Conservation (phyloP, 2,888 invertebrate species). For the Yponomeuta evonymella region DNA sequence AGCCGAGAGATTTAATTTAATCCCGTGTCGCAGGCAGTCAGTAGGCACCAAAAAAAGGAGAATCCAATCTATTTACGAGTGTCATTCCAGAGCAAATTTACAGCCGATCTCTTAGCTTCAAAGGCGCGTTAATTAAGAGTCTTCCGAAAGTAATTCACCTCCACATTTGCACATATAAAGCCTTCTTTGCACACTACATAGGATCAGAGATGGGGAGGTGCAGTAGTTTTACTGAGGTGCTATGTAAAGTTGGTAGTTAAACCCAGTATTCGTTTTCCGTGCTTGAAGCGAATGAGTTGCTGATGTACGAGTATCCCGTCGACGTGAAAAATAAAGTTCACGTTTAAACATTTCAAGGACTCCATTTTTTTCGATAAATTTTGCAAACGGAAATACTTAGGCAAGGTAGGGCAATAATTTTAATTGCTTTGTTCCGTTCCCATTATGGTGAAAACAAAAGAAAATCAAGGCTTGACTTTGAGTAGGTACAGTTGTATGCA, state of each 20-base stretch:
- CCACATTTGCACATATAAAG: constrained; percentile 15
- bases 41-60: constrained; percentile 5
- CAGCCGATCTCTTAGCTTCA: constrained; percentile 9
- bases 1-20: constrained; percentile 22
- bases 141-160: constrained; percentile 14
- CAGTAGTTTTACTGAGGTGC: constrained; percentile 5
- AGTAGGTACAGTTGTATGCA: too few species aligned
- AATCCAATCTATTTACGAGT: constrained; percentile 7
- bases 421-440: too few species aligned
- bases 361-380: too few species aligned
- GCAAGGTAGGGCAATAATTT: too few species aligned
- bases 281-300: too few species aligned
- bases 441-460: too few species aligned
- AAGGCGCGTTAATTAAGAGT: constrained; percentile 14
- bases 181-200: not conserved
- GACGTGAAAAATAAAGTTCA: too few species aligned
- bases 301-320: too few species aligned
- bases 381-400: too few species aligned
- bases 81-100: constrained; percentile 8
- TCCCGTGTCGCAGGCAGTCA: not conserved
- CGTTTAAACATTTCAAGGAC: too few species aligned
- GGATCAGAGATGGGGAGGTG: not conserved
- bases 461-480: too few species aligned
- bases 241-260: not conserved
- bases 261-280: too few species aligned